Conservation (phyloP, 1,140 invertebrate genomes). For the Lineus longissimus region DNA sequence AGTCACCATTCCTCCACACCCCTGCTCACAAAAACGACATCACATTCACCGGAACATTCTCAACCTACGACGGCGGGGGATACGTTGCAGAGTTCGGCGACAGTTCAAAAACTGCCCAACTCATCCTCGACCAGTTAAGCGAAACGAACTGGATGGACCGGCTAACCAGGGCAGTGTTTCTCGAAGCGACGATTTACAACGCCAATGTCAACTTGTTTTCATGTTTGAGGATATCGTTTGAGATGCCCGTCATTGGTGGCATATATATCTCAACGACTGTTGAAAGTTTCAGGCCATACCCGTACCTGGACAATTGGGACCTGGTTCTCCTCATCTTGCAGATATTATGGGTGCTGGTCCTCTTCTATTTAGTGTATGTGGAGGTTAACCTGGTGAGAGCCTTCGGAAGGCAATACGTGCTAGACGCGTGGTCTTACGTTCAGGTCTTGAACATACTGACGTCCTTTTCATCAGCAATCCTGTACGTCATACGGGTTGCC, state of each 20-base stretch:
- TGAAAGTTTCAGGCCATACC: conserved; percentile 32
- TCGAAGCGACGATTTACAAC: conserved; percentile 59
- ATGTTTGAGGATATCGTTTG: conserved; percentile 34
- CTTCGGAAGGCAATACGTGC: too few species aligned
- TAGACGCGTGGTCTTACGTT: too few species aligned
- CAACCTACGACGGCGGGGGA: conserved; percentile 53
- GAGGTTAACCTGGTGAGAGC: too few species aligned
- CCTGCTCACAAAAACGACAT: not conserved
- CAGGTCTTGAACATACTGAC: too few species aligned
- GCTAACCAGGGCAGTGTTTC: conserved; percentile 56
- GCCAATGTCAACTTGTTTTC: conserved; percentile 41
- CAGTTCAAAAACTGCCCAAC: conserved; percentile 27
- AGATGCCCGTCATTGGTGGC: conserved; percentile 56
- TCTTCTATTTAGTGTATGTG: conserved; percentile 22
- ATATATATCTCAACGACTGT: conserved; percentile 34
- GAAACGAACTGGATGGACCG: conserved; percentile 55
- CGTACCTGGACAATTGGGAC: conserved; percentile 31
- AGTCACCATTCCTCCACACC: not conserved
- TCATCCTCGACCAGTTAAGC: conserved; percentile 45
- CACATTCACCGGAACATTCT: conserved; percentile 27
- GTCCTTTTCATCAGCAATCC: too few species aligned
- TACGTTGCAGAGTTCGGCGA: conserved; percentile 50
- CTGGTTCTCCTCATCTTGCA: conserved; percentile 34
- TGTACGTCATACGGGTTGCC: too few species aligned
- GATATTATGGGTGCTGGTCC: conserved; percentile 29